Conservation (phyloP, 2,113 vertebrate genomes). For the Marmota monax region DNA sequence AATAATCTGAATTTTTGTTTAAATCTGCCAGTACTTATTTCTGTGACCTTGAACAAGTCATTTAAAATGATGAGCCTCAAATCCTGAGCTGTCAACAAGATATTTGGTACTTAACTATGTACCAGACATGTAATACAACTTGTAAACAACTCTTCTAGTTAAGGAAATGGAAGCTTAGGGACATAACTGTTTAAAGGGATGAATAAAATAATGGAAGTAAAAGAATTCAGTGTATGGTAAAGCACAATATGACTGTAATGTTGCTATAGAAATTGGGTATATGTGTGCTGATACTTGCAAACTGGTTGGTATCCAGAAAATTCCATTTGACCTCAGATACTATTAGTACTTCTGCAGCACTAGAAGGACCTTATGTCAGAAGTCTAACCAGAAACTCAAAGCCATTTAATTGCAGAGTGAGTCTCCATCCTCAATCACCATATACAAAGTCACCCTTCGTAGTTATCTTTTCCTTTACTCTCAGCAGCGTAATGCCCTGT, state of each 20-base stretch:
- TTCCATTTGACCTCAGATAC: neutral
- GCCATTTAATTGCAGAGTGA: neutral
- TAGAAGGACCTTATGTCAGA: neutral
- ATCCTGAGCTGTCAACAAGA: neutral
- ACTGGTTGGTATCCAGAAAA: neutral
- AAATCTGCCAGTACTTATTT: neutral
- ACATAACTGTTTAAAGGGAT: neutral
- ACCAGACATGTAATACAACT: neutral
- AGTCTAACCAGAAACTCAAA: neutral
- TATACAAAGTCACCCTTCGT: neutral
- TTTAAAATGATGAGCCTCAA: neutral
- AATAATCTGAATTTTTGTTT: neutral
- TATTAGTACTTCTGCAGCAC: neutral
- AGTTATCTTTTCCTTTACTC: neutral
- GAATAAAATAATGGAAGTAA: conserved; percentile 35
- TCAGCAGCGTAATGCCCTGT: neutral
- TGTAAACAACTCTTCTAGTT: neutral
- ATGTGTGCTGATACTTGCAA: neutral
- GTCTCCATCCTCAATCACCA: neutral
- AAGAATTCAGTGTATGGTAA: neutral
- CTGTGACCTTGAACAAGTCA: neutral
- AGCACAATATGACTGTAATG: neutral
- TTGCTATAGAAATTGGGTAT: neutral
- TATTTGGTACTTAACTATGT: neutral
- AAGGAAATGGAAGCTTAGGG: neutral